Conservation (phyloP, 2,888 invertebrate genomes). For the Listrodromus nycthemerus region DNA sequence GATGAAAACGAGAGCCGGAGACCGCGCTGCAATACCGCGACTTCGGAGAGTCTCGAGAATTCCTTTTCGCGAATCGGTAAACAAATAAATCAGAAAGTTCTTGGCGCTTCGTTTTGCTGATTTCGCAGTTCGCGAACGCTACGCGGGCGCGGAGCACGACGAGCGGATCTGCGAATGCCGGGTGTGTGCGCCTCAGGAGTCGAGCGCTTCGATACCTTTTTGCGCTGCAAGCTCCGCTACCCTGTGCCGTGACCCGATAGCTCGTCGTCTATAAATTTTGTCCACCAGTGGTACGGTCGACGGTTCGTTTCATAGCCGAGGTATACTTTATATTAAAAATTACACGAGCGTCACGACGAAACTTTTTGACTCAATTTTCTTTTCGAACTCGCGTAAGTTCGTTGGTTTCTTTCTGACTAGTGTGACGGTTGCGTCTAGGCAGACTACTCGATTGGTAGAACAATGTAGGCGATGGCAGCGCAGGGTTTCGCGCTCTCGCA, state of each 20-base stretch:
- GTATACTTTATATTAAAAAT: conserved; percentile 20
- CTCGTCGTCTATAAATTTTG: conserved; percentile 58
- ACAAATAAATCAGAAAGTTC: conserved; percentile 78
- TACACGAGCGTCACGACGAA: background rate
- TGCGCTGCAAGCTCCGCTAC: conserved; percentile 43
- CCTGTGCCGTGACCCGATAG: conserved; percentile 51
- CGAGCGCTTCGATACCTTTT: conserved; percentile 56
- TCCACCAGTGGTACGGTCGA: conserved; percentile 31
- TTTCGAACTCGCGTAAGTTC: background rate
- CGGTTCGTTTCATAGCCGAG: background rate
- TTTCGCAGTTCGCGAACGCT: conserved; percentile 70
- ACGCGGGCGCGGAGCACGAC: background rate
- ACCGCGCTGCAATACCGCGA: conserved; percentile 42
- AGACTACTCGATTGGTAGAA: too few relatives aligned
- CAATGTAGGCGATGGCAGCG: too few relatives aligned
- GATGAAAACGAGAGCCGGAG: conserved; percentile 34
- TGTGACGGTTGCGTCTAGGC: too few relatives aligned
- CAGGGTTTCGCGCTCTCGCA: too few relatives aligned
- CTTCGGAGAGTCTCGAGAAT: conserved; percentile 13
- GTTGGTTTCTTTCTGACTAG: background rate
- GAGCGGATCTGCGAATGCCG: conserved; percentile 24
- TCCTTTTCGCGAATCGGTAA: conserved; percentile 70
- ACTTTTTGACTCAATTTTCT: conserved; percentile 24
- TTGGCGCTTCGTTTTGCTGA: conserved; percentile 72
- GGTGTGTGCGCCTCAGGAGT: conserved; percentile 17